Evolutionary conservation across 2,797 vertebrate genomes (phyloP), one percentile per base, ranked within the genome.

Genomic region (Falco cherrug): DNA sequence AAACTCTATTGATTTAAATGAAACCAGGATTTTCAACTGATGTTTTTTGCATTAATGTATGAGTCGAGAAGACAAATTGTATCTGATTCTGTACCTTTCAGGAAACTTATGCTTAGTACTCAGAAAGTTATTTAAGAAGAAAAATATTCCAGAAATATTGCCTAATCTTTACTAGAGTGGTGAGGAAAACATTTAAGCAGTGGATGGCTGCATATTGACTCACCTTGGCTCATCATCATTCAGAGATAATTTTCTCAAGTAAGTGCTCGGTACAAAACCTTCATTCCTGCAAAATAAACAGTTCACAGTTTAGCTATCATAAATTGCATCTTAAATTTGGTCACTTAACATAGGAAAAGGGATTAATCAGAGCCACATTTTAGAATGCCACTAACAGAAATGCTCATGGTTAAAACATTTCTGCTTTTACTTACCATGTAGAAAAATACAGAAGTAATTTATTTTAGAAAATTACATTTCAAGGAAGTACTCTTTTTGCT

Each of bases 221-320:
- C 87, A 84, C 83, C 87, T 78, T 68, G 65, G 60, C 71, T 95
- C 87, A 61, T 87, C 87, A 67, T 79, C 74, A 75, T 59, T 91
- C 87, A 82, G 70, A 71, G 71, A 79, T 47, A 93, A 73, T 75
- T 93, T 95, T 75, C 68, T 91, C 68, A 95, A 73, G 84, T 37
- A 92, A 70, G 37, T 20, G 8, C 68, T 71, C 1, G 39, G 94
- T 94, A 64, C 54, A 22, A 96, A 93, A 56, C 93, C 94, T 96
- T 94, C 90, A 63, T 93, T 95, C 91, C 94, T 89, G 75, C 65
- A 89, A 96, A 95, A 90, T 57, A 68, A 97, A 75, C 43, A 48
- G 21, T n/a, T 90, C 43, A 63, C 2, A 3, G 59, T 86, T 95
- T 93, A 78, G 43, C 31, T 73, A 10, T 31, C 0, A 0, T 43